These are phyloP conservation scores for Podarcis raffonei DNA, from an alignment of 2,113 vertebrate genomes.

Conservation along the genomic window DNA sequence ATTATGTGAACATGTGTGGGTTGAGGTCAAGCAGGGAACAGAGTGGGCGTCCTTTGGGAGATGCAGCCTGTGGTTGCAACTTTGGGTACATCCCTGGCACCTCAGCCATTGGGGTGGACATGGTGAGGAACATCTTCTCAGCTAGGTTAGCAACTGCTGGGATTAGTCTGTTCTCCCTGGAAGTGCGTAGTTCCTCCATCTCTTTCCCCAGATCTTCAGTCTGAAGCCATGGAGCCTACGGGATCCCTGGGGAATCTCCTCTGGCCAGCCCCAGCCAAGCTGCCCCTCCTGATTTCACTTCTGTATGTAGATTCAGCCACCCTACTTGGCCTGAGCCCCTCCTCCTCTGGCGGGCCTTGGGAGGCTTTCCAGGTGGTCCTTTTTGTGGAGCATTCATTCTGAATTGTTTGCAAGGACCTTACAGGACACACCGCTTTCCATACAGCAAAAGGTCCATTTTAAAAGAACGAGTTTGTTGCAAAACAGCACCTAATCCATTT, in stretches of 20 bases:
- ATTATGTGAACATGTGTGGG: not conserved
- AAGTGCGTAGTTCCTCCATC: not conserved
- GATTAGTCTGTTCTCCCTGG: not conserved
- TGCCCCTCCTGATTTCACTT: not conserved
- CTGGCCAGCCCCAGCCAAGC: not conserved
- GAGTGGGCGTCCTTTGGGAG: not conserved
- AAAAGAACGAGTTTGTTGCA: no score
- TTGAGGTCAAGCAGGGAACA: not conserved
- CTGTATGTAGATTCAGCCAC: no score
- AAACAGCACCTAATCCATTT: no score
- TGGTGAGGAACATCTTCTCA: no score
- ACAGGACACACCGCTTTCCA: no score
- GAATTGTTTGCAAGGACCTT: no score
- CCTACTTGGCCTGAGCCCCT: not conserved
- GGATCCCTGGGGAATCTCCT: not conserved
- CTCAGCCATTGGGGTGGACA: no score
- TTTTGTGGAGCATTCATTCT: no score
- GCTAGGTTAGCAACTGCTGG: not conserved
- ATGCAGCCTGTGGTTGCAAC: not conserved
- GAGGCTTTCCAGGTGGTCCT: not conserved
- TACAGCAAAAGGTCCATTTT: no score
- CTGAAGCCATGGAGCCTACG: not conserved
- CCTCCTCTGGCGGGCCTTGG: not conserved
- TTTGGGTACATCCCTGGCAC: not conserved
- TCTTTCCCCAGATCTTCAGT: not conserved